Evolutionary conservation across 2,113 vertebrate species (phyloP).

Genomic region (Labeo rohita): DNA sequence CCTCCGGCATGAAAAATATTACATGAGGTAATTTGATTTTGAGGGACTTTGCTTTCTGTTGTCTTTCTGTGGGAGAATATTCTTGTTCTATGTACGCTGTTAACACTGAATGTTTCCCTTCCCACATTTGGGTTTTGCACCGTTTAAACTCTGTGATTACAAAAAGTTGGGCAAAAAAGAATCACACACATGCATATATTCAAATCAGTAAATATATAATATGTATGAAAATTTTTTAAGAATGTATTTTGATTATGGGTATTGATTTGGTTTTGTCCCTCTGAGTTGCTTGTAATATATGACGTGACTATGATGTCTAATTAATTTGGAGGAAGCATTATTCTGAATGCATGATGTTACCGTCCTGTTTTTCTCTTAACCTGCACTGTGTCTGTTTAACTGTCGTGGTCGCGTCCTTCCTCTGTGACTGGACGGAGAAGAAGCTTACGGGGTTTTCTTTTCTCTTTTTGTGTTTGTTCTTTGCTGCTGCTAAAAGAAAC

Average conservation of each 20-base stretch:
- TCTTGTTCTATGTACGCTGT: conserved; percentile 47
- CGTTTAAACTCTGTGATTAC: conserved; percentile 70
- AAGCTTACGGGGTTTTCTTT: conserved; percentile 58
- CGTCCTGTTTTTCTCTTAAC: conserved; percentile 70
- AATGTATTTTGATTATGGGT: conserved; percentile 81
- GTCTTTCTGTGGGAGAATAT: conserved; percentile 47
- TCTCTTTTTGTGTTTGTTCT: conserved; percentile 71
- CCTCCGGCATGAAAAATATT: conserved; percentile 30
- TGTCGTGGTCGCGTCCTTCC: conserved; percentile 53
- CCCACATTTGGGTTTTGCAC: conserved; percentile 60
- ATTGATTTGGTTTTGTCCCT: conserved; percentile 54
- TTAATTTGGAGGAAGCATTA: conserved; percentile 64
- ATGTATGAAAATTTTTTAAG: conserved; percentile 72
- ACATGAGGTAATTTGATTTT: conserved; percentile 20
- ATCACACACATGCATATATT: conserved; percentile 60
- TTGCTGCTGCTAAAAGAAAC: conserved; percentile 71
- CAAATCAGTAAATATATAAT: conserved; percentile 60
- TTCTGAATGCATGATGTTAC: conserved; percentile 74
- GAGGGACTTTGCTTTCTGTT: conserved; percentile 31
- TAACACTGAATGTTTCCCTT: conserved; percentile 66
- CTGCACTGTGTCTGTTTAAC: conserved; percentile 73
- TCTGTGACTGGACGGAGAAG: conserved; percentile 50
- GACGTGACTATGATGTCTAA: conserved; percentile 26
- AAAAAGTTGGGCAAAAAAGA: conserved; percentile 69
- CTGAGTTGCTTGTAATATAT: conserved; percentile 61